Conservation (phyloP, 2,888 invertebrate species). For the Pantelozetes paolii region DNA sequence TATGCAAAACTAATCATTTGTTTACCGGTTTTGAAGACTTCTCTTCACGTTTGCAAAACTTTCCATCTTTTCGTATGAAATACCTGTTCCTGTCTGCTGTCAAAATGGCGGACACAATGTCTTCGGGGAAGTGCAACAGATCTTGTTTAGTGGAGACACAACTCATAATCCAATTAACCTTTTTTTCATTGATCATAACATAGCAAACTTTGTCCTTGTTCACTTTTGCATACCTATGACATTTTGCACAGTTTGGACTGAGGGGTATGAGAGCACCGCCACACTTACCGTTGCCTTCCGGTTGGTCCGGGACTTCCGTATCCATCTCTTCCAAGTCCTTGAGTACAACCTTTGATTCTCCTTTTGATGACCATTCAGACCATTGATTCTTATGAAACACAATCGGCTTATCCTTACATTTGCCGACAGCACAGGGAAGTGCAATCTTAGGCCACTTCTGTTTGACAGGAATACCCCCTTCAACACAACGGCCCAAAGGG, state of each 20-base stretch:
- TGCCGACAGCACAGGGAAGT: slow-evolving; percentile 5
- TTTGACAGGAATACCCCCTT: neutral
- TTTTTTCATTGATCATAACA: neutral
- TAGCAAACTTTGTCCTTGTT: slow-evolving; percentile 1
- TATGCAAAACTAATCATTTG: neutral
- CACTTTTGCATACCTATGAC: neutral
- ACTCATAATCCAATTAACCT: neutral
- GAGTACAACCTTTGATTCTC: neutral
- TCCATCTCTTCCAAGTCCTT: neutral
- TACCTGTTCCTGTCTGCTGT: neutral
- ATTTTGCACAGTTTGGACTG: no score
- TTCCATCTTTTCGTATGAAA: neutral
- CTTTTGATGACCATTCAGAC: neutral
- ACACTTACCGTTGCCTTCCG: neutral
- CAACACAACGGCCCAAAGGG: neutral
- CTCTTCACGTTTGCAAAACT: neutral
- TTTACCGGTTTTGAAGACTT: neutral
- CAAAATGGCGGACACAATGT: slow-evolving; percentile 8
- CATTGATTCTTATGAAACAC: neutral
- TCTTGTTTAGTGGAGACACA: neutral
- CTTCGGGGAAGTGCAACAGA: neutral
- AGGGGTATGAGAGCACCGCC: slow-evolving; percentile 3
- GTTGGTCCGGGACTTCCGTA: neutral
- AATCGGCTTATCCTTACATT: neutral
- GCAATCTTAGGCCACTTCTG: neutral